Conservation (phyloP, 2,888 invertebrate species). For the Pyrgus malvae region DNA sequence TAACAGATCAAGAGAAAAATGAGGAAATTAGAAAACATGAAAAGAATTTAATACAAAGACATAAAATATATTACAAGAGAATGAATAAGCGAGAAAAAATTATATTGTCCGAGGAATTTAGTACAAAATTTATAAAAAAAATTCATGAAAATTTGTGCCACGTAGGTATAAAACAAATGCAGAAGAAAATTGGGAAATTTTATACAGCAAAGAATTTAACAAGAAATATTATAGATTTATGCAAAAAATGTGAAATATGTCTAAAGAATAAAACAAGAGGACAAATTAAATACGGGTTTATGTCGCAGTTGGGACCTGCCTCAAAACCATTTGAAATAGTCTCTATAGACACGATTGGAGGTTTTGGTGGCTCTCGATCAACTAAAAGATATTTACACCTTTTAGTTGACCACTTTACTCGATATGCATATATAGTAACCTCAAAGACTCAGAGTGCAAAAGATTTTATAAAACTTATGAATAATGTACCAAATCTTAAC, state of each 20-base stretch:
- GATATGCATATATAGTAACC: neutral
- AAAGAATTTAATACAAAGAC: neutral
- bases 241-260: neutral
- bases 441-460: neutral
- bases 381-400: neutral
- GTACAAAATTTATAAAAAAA: neutral
- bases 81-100: neutral
- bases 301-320: neutral
- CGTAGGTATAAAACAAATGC: neutral
- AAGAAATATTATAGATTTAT: neutral
- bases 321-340: neutral
- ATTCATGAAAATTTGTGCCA: neutral
- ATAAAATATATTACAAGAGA: neutral
- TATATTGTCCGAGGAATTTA: neutral
- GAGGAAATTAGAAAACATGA: too few relatives aligned
- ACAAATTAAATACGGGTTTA: neutral
- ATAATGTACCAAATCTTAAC: neutral
- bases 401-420: neutral
- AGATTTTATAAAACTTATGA: too few relatives aligned
- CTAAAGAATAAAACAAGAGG: neutral
- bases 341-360: neutral
- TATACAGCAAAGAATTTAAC: neutral
- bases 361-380: neutral
- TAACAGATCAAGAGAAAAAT: neutral
- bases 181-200: neutral